These are phyloP conservation scores for Hemibagrus wyckioides DNA, from an alignment of 2,113 vertebrate species.

Conservation along the genomic window DNA sequence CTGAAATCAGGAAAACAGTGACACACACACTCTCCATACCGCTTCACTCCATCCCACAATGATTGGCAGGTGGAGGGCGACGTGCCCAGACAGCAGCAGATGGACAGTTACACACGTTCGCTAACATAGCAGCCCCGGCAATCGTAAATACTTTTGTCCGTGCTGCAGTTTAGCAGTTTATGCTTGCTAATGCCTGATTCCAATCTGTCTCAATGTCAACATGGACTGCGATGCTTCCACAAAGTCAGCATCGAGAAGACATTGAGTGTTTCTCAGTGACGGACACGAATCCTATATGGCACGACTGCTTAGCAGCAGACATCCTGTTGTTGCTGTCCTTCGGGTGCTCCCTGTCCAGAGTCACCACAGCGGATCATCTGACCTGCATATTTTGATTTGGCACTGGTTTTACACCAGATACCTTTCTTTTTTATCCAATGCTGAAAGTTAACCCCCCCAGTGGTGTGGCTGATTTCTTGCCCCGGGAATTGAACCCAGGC, in stretches of 20 bases:
- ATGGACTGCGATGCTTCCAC: constrained; percentile 1
- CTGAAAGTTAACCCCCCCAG: too few species aligned
- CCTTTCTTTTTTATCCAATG: too few species aligned
- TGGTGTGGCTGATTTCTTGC: too few species aligned
- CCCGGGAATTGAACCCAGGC: too few species aligned
- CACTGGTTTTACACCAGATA: too few species aligned
- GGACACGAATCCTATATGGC: not conserved
- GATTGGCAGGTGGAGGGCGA: constrained; percentile 48
- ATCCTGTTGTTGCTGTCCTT: too few species aligned
- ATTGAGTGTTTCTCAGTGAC: not conserved
- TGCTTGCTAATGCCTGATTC: constrained; percentile 5
- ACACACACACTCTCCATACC: constrained; percentile 17
- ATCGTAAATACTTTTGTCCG: constrained; percentile 37
- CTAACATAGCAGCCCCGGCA: constrained; percentile 22
- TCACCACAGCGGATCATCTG: too few species aligned
- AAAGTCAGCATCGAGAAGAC: not conserved
- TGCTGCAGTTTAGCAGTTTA: constrained; percentile 30
- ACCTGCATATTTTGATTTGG: too few species aligned
- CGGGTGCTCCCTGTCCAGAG: too few species aligned
- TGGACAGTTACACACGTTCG: constrained; percentile 17
- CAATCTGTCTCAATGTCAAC: constrained; percentile 42
- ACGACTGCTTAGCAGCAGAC: not conserved
- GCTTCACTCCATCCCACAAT: constrained; percentile 12
- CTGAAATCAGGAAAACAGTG: constrained; percentile 34
- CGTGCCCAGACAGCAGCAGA: constrained; percentile 31